A percentile compares a stretch with the other conserved stretches of the same genome.
phyloP scores from a whole-genome alignment of 2,113 vertebrate species.

The Psilopsiagon aymara region DNA sequence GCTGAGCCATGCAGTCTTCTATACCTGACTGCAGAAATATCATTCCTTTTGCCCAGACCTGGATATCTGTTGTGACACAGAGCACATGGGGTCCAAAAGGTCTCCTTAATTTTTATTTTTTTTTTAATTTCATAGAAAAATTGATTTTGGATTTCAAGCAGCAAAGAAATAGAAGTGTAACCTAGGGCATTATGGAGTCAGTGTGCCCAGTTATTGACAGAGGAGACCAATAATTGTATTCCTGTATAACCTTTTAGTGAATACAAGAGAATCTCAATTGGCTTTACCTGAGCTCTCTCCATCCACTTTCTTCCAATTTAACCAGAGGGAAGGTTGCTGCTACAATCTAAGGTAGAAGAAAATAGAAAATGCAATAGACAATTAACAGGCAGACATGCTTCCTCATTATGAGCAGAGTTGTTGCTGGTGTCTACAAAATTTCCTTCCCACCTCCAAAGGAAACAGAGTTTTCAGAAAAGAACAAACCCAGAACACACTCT shows the following conservation, averaged over 20 bases:
- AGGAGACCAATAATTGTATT: background rate
- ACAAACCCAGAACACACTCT: background rate
- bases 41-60: background rate
- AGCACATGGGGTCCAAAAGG: background rate
- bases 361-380: background rate
- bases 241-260: background rate
- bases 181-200: background rate
- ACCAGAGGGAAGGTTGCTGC: background rate
- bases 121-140: conserved; percentile 5
- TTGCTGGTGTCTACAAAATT: background rate
- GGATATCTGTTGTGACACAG: background rate
- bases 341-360: background rate
- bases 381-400: background rate
- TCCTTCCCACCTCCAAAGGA: background rate
- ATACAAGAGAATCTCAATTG: background rate
- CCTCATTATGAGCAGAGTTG: background rate
- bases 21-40: background rate
- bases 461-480: background rate
- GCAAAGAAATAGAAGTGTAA: background rate
- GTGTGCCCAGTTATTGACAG: background rate
- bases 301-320: background rate
- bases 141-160: conserved; percentile 1
- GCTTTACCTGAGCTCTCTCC: background rate
- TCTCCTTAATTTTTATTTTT: background rate
- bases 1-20: background rate